Evolutionary conservation across 2,888 invertebrate genomes (phyloP).

Genomic region (Drosophila anceps): DNA sequence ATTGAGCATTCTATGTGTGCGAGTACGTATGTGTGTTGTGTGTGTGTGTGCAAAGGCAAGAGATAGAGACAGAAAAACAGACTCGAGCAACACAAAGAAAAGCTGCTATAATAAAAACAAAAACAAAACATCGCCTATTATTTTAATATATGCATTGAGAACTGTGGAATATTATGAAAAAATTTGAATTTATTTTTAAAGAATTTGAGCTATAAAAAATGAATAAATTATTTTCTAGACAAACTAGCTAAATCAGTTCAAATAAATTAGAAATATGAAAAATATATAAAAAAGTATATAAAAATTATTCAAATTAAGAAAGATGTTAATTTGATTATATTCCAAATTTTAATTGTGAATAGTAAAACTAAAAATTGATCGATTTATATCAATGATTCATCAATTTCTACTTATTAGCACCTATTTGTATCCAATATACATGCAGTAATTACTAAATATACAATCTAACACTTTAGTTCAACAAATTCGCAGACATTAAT

Average conservation of each 20-base stretch:
- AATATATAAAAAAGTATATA: neutral
- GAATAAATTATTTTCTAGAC: neutral
- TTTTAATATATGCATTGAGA: conserved; percentile 25
- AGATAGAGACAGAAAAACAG: conserved; percentile 47
- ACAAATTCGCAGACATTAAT: conserved; percentile 28
- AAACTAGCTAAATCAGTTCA: neutral
- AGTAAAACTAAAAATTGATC: neutral
- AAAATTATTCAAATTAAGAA: neutral
- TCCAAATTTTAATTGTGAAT: conserved; percentile 1
- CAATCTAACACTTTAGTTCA: conserved; percentile 37
- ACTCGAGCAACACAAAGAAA: conserved; percentile 52
- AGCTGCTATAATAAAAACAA: conserved; percentile 39
- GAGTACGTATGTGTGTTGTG: conserved; percentile 10
- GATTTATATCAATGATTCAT: neutral
- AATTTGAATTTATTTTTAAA: neutral
- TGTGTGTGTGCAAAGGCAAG: conserved; percentile 23
- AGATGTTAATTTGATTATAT: neutral
- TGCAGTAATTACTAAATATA: conserved; percentile 28
- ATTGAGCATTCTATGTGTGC: conserved; percentile 45
- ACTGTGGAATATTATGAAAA: conserved; percentile 19
- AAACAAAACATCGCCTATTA: conserved; percentile 32
- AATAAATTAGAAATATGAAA: neutral
- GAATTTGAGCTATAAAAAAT: too few species aligned
- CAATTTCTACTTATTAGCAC: conserved; percentile 27
- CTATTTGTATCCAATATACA: conserved; percentile 23